Percentiles rank a stretch among this genome's conserved stretches.
Evolutionary conservation across 1,140 invertebrate genomes (phyloP).

Genomic region (Drosophila miranda): DNA sequence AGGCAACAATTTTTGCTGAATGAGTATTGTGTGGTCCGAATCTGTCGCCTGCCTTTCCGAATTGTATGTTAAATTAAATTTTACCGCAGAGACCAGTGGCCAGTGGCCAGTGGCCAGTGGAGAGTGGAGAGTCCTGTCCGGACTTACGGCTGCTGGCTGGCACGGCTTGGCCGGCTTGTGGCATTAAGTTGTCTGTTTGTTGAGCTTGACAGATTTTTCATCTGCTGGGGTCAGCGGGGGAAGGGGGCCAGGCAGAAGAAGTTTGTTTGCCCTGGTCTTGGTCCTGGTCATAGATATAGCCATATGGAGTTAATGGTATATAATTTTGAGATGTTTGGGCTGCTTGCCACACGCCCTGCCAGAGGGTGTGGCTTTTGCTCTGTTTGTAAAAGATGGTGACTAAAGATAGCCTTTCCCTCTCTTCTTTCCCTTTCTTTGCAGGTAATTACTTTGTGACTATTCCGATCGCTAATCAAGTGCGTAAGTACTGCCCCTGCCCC

Average conservation of each 20-base stretch:
- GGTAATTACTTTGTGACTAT: slow-evolving; percentile 26
- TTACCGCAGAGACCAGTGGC: slow-evolving; percentile 75
- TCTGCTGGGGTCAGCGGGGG: slow-evolving; percentile 22
- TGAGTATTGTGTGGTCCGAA: slow-evolving; percentile 55
- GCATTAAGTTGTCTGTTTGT: slow-evolving; percentile 77
- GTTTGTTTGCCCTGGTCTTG: slow-evolving; percentile 31
- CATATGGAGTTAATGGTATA: slow-evolving; percentile 45
- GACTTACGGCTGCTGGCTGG: slow-evolving; percentile 19
- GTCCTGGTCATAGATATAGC: slow-evolving; percentile 40
- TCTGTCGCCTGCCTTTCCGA: slow-evolving; percentile 68
- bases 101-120: not conserved
- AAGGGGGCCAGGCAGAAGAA: slow-evolving; percentile 19
- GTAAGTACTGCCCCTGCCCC: slow-evolving; percentile 17
- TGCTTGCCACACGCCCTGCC: not conserved
- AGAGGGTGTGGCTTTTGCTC: not conserved
- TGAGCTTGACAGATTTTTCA: slow-evolving; percentile 79
- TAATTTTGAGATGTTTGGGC: slow-evolving; percentile 10
- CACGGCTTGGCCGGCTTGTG: slow-evolving; percentile 46
- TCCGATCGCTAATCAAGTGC: slow-evolving; percentile 12
- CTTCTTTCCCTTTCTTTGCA: slow-evolving; percentile 20
- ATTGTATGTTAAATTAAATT: slow-evolving; percentile 81
- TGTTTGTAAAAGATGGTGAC: not conserved
- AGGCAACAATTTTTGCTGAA: slow-evolving; percentile 54
- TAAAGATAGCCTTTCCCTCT: not conserved
- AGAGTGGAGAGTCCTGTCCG: slow-evolving; percentile 8